Evolutionary conservation across 2,888 invertebrate genomes (phyloP), one percentile per base, ranked within the genome.

Genomic region (Netelia virgata): DNA sequence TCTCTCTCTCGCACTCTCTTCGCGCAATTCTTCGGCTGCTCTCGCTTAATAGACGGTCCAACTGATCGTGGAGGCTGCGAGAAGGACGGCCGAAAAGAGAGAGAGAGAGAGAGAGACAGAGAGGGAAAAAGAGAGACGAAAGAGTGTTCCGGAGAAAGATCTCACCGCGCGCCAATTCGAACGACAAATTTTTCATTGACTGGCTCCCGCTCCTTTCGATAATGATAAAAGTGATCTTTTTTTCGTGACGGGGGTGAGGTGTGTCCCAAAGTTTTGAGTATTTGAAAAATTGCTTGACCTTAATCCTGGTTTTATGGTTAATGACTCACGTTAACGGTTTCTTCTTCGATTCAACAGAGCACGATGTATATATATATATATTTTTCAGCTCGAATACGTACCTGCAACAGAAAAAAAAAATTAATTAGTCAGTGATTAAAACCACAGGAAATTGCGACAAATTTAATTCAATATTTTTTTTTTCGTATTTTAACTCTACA

Each of bases 361-460:
- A 23, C 28, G 16, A 28, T 14, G 23, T 72, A 53, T 70, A 20
- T 53, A 23, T 55, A n/a, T 55, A 63, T 59, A 50, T 57, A 18
- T 53, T 1, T 83, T 75, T 70, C 18, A 47, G 23, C 55, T 68
- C 41, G 47, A 20, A 78, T 91, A 92, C 92, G 90, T 92, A 92
- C 91, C 92, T 92, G 91, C 23, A 92, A 92, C 91, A 91, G 83
- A 90, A 87, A 89, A 79, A 77, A 41, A 41, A 70, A 41, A 70
- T 23, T 79, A 66, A 69, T 16, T 61, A 3, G 18, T 63, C n/a
- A 82, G 18, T 63, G 36, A 20, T 61, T 50, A n/a, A 16, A 20
- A 43, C 28, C 55, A 28, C 18, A 9, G 28, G 23, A 41, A 28
- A 74, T 64, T 59, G 18, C n/a, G 10, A 16, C 64, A 47, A 36